Conservation (phyloP, 2,113 vertebrate species). For the Chauna torquata region DNA sequence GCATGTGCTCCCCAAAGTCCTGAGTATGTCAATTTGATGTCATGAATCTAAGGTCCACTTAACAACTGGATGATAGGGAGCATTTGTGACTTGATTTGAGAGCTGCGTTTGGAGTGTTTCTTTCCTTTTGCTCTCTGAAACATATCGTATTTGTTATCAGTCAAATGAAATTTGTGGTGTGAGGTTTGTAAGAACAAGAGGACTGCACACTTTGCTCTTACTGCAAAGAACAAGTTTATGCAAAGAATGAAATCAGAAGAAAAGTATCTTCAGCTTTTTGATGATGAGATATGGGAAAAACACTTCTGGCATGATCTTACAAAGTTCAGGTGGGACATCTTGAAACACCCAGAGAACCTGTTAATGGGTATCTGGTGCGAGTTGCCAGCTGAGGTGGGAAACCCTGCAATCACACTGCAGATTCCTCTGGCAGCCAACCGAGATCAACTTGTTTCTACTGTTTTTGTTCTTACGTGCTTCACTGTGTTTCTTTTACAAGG, state of each 20-base stretch:
- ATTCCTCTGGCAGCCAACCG: neutral
- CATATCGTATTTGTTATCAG: neutral
- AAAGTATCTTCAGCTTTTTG: neutral
- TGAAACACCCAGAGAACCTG: neutral
- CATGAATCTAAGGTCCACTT: neutral
- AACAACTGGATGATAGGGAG: neutral
- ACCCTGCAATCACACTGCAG: neutral
- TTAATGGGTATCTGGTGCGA: neutral
- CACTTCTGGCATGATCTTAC: neutral
- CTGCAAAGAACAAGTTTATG: neutral
- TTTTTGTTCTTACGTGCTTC: neutral
- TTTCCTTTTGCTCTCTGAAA: neutral
- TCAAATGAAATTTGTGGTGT: neutral
- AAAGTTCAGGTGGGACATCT: too few relatives aligned
- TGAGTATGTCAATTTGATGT: neutral
- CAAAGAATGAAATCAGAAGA: neutral
- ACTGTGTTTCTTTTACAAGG: constrained; percentile 5
- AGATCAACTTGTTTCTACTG: neutral
- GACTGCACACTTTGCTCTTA: neutral
- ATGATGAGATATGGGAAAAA: neutral
- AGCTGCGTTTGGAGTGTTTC: neutral
- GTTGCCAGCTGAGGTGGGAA: neutral
- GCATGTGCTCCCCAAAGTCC: neutral
- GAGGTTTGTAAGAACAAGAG: neutral
- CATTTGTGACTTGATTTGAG: neutral